phyloP scores from a whole-genome alignment of 2,888 invertebrate species.

The Sycophila texana region DNA sequence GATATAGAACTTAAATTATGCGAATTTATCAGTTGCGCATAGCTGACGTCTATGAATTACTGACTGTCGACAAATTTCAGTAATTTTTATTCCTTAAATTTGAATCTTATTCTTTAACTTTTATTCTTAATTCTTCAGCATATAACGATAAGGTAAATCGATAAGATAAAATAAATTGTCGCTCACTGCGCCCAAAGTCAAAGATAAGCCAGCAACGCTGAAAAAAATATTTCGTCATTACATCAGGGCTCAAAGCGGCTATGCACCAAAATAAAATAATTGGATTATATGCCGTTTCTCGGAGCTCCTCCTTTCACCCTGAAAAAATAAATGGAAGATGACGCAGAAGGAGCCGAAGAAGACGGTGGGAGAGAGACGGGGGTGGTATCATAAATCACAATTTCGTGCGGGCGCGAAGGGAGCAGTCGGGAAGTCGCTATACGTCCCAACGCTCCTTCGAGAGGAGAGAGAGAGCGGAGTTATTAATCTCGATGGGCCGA shows the following conservation, averaged over 20 bases:
- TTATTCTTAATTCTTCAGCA: too few species aligned
- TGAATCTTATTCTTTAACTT: too few species aligned
- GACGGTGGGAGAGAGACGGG: not conserved
- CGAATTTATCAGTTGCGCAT: too few species aligned
- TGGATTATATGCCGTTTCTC: conserved; percentile 33
- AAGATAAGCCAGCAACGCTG: not conserved
- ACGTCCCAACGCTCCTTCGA: not conserved
- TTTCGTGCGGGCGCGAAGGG: conserved; percentile 16
- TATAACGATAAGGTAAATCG: too few species aligned
- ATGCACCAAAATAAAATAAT: conserved; percentile 38
- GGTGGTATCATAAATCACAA: conserved; percentile 41
- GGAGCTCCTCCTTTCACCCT: not conserved
- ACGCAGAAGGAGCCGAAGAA: not conserved
- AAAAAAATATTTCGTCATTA: conserved; percentile 29
- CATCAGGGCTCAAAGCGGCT: not conserved
- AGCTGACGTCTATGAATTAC: too few species aligned
- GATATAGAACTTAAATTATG: too few species aligned
- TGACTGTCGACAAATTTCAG: too few species aligned
- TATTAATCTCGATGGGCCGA: conserved; percentile 32
- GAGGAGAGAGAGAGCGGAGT: not conserved
- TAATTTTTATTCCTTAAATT: too few species aligned
- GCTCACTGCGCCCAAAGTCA: not conserved
- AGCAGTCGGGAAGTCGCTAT: not conserved
- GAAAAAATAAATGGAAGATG: not conserved
- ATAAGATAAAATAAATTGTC: not conserved